These are phyloP conservation scores for Miniopterus natalensis DNA, from an alignment of 2,113 vertebrate genomes.

Conservation along the genomic window DNA sequence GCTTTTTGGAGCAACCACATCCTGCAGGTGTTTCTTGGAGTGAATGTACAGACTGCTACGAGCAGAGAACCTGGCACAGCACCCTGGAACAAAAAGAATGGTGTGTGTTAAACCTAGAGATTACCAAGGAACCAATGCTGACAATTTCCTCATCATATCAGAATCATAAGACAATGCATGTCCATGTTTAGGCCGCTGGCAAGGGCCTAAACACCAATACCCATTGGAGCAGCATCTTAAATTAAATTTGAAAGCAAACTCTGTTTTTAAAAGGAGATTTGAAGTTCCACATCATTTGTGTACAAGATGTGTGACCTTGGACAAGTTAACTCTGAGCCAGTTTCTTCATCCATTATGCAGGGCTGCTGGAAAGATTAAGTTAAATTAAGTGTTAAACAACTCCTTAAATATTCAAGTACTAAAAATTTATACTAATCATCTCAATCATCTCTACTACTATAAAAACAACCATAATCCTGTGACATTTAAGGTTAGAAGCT, in stretches of 20 bases:
- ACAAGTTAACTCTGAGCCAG: background rate
- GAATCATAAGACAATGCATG: background rate
- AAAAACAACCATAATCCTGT: background rate
- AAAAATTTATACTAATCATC: background rate
- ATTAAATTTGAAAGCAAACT: background rate
- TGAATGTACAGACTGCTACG: conserved; percentile 99
- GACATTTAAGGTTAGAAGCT: background rate
- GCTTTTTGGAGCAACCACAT: conserved; percentile 91
- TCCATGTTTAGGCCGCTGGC: no score
- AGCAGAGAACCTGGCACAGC: conserved; percentile 97
- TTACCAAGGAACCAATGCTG: background rate
- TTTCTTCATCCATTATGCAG: background rate
- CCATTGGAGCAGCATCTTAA: no score
- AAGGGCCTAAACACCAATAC: background rate
- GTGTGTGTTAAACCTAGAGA: background rate
- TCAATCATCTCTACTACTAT: background rate
- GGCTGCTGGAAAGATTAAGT: background rate
- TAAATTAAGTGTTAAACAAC: background rate
- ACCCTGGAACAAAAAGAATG: conserved; percentile 89
- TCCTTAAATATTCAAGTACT: background rate
- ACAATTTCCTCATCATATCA: background rate
- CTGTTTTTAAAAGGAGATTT: background rate
- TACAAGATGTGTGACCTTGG: background rate
- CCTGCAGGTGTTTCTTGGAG: conserved; percentile 97
- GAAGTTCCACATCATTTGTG: rapidly evolving